Evolutionary conservation across 2,888 invertebrate genomes (phyloP), one percentile per base, ranked within the genome.

Genomic region (Eledona agricola): DNA sequence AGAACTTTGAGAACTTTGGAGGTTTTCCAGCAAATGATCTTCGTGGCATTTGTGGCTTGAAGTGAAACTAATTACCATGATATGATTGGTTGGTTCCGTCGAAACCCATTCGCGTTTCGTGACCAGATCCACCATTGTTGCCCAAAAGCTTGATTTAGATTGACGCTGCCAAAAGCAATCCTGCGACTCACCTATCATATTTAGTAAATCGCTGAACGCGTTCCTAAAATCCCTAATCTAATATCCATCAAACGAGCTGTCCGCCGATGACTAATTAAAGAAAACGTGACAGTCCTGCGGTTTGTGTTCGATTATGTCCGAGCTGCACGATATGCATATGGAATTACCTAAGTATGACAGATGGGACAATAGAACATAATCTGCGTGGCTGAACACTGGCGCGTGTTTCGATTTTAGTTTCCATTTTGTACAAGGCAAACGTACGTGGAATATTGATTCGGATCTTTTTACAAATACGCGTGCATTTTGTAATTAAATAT

Each of bases 341-440:
- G 62, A 70, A 67, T 68, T 64, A 64, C 62, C 60, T 64, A 66
- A 68, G 65, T 68, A 69, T 69, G 69, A 69, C 69, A 66, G 69
- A 69, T 68, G 67, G 65, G 71, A 71, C 72, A 71, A 72, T 72
- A 67, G 70, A 65, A 72, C 71, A 71, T 60, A 70, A 66, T 69
- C 66, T 67, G 72, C 71, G 71, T 72, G 71, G 69, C 62, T 51
- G 60, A 63, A 61, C 42, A 51, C 40, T 63, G 63, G 64, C 67
- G 68, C 64, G 67, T 66, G 65, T 59, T 64, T 54, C 55, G 52
- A 57, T 47, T 61, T 57, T 58, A 54, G 61, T 65, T 64, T 63
- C 62, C 58, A 60, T 58, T 57, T 58, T 58, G 56, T 47, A 55
- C 43, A 49, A 34, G 40, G 47, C 17, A 56, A 51, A 49, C 43